Percentiles rank a stretch among this genome's conserved stretches.
Conservation (phyloP, 2,888 invertebrate genomes). For the Orchesella flavescens region DNA sequence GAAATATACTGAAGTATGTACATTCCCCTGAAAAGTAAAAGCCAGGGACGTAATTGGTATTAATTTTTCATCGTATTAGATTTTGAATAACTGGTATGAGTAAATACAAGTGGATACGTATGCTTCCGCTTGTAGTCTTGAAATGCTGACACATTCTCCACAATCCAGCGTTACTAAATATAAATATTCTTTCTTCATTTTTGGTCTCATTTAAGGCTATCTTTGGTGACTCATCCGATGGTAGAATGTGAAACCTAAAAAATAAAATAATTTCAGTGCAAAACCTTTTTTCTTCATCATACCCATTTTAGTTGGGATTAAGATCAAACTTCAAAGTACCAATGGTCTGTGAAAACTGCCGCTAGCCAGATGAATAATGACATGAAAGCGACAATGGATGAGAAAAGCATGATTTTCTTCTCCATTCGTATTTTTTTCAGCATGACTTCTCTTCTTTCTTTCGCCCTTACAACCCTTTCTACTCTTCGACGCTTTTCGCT, state of each 20-base stretch:
- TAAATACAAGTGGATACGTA: not conserved
- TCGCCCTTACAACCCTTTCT: slow-evolving; percentile 48
- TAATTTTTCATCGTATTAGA: too few species aligned
- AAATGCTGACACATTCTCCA: slow-evolving; percentile 79
- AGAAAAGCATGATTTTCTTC: slow-evolving; percentile 82
- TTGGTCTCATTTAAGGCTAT: not conserved
- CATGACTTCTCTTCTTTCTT: slow-evolving; percentile 60
- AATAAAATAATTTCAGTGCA: not conserved
- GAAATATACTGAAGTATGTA: too few species aligned
- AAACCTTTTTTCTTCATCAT: not conserved
- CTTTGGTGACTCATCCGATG: slow-evolving; percentile 7
- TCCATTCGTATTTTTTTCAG: slow-evolving; percentile 74
- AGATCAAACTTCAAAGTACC: slow-evolving; percentile 76
- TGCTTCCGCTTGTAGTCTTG: not conserved
- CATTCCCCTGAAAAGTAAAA: not conserved
- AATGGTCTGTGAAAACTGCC: slow-evolving; percentile 84
- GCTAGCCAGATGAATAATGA: slow-evolving; percentile 82
- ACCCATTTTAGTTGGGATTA: too few species aligned
- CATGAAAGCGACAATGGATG: slow-evolving; percentile 81
- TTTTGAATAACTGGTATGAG: not conserved
- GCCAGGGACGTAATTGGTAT: too few species aligned
- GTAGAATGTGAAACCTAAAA: slow-evolving; percentile 11
- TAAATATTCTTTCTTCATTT: slow-evolving; percentile 73
- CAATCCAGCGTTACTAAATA: slow-evolving; percentile 82
- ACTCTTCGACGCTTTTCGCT: slow-evolving; percentile 48